These are phyloP conservation scores for Polydesmus complanatus DNA, from an alignment of 2,888 invertebrate species.

Conservation along the genomic window DNA sequence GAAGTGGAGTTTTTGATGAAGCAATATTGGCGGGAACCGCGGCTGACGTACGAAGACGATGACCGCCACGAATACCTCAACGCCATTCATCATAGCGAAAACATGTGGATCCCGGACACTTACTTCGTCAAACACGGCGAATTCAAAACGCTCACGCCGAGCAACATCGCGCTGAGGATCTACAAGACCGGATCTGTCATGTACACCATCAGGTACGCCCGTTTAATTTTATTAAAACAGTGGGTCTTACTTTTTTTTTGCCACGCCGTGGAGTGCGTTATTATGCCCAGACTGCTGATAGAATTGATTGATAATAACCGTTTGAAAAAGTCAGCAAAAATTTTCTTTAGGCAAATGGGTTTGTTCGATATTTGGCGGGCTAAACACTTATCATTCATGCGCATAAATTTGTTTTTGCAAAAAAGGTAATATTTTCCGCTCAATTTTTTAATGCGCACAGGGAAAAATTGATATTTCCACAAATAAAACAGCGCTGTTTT, in stretches of 20 bases:
- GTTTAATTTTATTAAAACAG: not conserved
- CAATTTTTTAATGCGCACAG: too few species aligned
- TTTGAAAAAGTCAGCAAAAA: too few species aligned
- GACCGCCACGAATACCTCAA: slow-evolving; percentile 65
- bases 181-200: slow-evolving; percentile 85
- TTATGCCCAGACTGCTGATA: too few species aligned
- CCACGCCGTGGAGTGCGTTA: not conserved
- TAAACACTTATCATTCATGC: too few species aligned
- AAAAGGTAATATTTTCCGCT: too few species aligned
- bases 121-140: slow-evolving; percentile 95
- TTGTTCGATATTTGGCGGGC: too few species aligned
- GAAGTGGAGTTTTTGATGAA: slow-evolving; percentile 88
- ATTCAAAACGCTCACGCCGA: slow-evolving; percentile 82
- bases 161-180: slow-evolving; percentile 83
- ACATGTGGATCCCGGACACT: slow-evolving; percentile 86
- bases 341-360: too few species aligned
- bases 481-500: too few species aligned
- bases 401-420: too few species aligned
- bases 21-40: slow-evolving; percentile 85
- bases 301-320: too few species aligned
- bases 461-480: too few species aligned
- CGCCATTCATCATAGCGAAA: slow-evolving; percentile 81
- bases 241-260: not conserved
- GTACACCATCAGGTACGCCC: slow-evolving; percentile 57
- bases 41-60: slow-evolving; percentile 65